phyloP scores from a whole-genome alignment of 2,113 vertebrate species.

The Psophia crepitans region DNA sequence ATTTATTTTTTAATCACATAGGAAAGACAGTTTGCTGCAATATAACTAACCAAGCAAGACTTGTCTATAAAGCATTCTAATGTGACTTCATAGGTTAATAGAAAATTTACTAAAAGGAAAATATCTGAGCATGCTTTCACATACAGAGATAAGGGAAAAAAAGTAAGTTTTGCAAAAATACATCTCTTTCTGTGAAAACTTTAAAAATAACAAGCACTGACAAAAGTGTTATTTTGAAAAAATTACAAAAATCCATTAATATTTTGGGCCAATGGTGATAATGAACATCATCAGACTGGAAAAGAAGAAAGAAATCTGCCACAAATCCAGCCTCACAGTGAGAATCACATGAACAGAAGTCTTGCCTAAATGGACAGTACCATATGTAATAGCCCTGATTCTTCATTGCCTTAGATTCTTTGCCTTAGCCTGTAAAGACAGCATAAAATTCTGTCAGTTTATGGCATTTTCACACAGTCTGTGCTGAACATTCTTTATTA shows the following conservation, averaged over 20 bases:
- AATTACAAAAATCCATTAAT: neutral
- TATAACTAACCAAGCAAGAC: slow-evolving; percentile 31
- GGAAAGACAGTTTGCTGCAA: neutral
- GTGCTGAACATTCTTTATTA: neutral
- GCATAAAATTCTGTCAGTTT: neutral
- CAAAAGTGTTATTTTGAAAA: neutral
- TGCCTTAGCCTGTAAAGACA: neutral
- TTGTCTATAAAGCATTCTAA: neutral
- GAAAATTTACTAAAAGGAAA: neutral
- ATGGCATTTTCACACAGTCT: neutral
- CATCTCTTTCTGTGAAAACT: neutral
- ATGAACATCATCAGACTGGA: neutral
- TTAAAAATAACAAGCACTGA: neutral
- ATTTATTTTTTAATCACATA: slow-evolving; percentile 51
- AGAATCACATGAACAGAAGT: neutral
- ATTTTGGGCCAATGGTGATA: neutral
- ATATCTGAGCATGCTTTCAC: neutral
- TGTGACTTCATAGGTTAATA: neutral
- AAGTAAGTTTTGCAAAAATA: neutral
- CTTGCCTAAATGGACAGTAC: neutral
- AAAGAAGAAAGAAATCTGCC: neutral
- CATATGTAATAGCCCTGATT: neutral
- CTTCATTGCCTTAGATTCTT: neutral
- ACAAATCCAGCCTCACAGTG: neutral
- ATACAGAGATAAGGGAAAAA: neutral